Conservation (phyloP, 2,888 invertebrate genomes). For the Mellilla xanthometata region DNA sequence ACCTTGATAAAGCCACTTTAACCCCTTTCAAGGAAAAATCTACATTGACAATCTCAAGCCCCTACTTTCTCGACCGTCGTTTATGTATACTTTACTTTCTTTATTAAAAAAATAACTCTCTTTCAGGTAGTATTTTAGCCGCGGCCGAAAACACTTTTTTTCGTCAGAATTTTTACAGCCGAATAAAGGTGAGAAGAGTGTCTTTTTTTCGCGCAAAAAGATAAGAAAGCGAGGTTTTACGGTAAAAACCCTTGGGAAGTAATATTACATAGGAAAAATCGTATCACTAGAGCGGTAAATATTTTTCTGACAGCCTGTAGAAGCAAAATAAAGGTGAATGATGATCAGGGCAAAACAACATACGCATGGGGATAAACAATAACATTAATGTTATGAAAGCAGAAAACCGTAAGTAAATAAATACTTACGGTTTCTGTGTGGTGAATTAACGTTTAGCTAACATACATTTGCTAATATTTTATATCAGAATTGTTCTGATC, state of each 20-base stretch:
- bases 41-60: constrained; percentile 4
- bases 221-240: constrained; percentile 29
- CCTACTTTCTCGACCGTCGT: constrained; percentile 1
- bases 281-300: constrained; percentile 28
- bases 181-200: constrained; percentile 32
- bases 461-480: too few relatives aligned
- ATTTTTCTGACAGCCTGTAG: constrained; percentile 24
- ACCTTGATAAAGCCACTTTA: constrained; percentile 1
- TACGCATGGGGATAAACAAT: too few relatives aligned
- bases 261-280: constrained; percentile 25
- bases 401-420: too few relatives aligned
- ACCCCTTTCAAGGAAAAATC: constrained; percentile 5
- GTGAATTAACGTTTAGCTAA: too few relatives aligned
- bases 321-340: constrained; percentile 16
- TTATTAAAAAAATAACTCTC: constrained; percentile 29
- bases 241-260: constrained; percentile 16
- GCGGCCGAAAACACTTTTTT: constrained; percentile 26
- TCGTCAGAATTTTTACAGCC: constrained; percentile 30
- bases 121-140: constrained; percentile 21
- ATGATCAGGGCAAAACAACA: constrained; percentile 10
- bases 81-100: constrained; percentile 16
- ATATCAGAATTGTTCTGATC: too few relatives aligned
- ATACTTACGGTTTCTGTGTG: too few relatives aligned
- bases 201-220: constrained; percentile 27
- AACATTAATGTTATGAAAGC: too few relatives aligned